Evolutionary conservation across 2,113 vertebrate genomes (phyloP).

Genomic region (Poecile atricapillus): DNA sequence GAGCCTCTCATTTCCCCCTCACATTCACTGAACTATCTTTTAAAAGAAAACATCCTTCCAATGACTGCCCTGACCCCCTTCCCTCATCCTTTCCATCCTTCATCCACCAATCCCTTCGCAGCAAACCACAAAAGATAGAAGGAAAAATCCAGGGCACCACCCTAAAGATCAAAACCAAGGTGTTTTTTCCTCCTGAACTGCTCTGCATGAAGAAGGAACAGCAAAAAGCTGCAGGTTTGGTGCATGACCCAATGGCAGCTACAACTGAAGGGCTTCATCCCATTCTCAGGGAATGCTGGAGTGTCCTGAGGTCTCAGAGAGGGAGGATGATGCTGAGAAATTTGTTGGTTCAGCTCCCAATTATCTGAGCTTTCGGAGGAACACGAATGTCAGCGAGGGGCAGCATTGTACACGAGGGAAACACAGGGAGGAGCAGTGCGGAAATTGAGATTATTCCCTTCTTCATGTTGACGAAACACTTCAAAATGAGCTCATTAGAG

Average conservation of each 20-base stretch:
- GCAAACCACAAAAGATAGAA: not conserved
- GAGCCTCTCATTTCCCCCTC: not conserved
- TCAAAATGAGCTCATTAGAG: not conserved
- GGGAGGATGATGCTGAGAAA: not conserved
- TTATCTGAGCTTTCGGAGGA: not conserved
- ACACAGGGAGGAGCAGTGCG: not conserved
- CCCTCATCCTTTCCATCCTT: not conserved
- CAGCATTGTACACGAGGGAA: not conserved
- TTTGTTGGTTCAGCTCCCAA: not conserved
- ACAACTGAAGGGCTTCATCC: not conserved
- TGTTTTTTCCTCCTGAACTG: not conserved
- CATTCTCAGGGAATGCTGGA: not conserved
- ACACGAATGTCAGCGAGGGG: not conserved
- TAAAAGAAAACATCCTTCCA: not conserved
- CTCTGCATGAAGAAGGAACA: not conserved
- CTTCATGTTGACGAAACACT: not conserved
- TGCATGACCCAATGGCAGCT: fast-evolving
- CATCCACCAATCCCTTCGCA: not conserved
- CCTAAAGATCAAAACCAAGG: not conserved
- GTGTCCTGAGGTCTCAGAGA: not conserved
- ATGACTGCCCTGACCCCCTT: too few relatives aligned
- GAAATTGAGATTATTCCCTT: not conserved
- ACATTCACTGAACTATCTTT: not conserved
- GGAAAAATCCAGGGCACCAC: not conserved
- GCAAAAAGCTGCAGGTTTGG: not conserved